phyloP scores from a whole-genome alignment of 2,113 vertebrate species.

The Xerus inauris region DNA sequence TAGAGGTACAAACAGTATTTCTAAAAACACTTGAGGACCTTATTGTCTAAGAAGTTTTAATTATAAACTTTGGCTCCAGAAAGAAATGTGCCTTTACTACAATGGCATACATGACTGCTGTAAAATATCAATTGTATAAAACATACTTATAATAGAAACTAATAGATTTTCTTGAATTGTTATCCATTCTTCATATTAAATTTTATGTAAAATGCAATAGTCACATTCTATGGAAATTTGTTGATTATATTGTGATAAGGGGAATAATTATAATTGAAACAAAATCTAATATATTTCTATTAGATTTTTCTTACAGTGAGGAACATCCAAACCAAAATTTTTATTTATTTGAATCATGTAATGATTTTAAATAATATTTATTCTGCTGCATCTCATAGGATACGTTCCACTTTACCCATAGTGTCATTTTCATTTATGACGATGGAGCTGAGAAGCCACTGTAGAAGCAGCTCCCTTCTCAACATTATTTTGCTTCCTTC shows the following conservation, averaged over 20 bases:
- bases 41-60: neutral
- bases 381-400: neutral
- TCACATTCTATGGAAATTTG: neutral
- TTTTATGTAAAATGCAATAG: neutral
- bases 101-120: neutral
- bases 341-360: neutral
- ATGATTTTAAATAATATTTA: neutral
- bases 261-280: neutral
- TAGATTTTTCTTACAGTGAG: neutral
- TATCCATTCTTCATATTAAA: neutral
- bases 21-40: neutral
- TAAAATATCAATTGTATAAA: neutral
- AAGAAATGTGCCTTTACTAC: neutral
- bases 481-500: neutral
- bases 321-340: neutral
- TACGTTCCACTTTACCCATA: too few species aligned
- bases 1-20: neutral
- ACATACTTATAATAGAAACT: neutral
- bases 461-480: neutral
- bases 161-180: neutral
- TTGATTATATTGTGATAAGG: neutral
- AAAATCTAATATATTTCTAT: neutral
- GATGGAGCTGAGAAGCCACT: neutral
- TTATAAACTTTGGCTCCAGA: neutral
- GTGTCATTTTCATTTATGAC: neutral